Evolutionary conservation across 2,888 invertebrate species (phyloP), one percentile per base, ranked within the genome.

Genomic region (Hemaris fuciformis): DNA sequence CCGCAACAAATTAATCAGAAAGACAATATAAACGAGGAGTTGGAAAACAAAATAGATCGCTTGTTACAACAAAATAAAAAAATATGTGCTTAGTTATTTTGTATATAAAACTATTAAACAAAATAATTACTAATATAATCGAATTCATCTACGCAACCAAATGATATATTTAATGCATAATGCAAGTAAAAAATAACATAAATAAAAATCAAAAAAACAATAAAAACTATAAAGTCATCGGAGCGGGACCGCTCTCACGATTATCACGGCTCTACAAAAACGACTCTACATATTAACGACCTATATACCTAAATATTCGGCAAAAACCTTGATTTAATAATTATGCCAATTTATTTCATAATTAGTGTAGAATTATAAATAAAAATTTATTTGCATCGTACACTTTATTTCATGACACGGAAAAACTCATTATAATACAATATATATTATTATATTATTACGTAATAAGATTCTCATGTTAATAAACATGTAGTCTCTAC

Each of bases 171-270:
- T 4, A 7, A 53, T 22, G 10, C 4, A 31, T 15, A 31, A 8
- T 31, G 38, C 38, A 38, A 4, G n/a, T 10, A 7, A 18, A 48
- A 15, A 48, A 6, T 25, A 25, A 15, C 1, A 27, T 27, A 27
- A 1, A 15, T 15, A 23, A 58, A 25, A n/a, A 41, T 67, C n/a
- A n/a, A n/a, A n/a, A n/a, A n/a, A n/a, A n/a, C n/a, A n/a, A n/a
- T n/a, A n/a, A 23, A 42, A 38, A 41, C 18, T 23, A 10, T 20
- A 58, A 10, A 60, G 31, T 65, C 65, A 72, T 67, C 71, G 65
- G 67, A 66, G 66, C 74, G 66, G n/a, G n/a, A 62, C 74, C 60
- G 57, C 70, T 81, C 83, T 77, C 83, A 81, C 83, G 80, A 70
- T 73, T 72, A 71, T 62, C 64, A 71, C 71, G 69, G 64, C 69